phyloP scores from a whole-genome alignment of 2,113 vertebrate genomes.

The Oryzias celebensis region DNA sequence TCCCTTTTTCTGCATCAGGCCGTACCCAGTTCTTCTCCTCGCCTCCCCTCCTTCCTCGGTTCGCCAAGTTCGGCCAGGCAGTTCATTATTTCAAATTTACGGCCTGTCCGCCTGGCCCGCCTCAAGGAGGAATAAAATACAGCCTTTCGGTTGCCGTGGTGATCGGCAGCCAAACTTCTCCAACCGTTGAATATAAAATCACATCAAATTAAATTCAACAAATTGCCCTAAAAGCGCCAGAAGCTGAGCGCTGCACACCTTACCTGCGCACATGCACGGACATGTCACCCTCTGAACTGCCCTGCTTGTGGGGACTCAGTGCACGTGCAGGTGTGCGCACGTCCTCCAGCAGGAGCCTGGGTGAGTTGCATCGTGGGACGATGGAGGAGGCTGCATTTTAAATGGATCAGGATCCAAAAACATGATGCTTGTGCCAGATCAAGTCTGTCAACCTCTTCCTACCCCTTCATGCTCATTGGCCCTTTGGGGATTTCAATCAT shows the following conservation, averaged over 20 bases:
- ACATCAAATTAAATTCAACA: slow-evolving; percentile 68
- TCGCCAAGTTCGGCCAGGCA: slow-evolving; percentile 54
- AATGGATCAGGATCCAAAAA: slow-evolving; percentile 64
- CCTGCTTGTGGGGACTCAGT: no score
- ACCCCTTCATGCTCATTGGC: slow-evolving; percentile 58
- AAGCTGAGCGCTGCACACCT: slow-evolving; percentile 23
- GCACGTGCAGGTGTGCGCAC: no score
- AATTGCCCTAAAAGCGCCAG: slow-evolving; percentile 46
- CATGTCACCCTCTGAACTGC: not conserved
- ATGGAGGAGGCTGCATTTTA: slow-evolving; percentile 33
- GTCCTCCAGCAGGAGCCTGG: no score
- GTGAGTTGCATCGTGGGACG: no score
- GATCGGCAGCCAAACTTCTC: slow-evolving; percentile 53
- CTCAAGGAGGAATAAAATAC: slow-evolving; percentile 58
- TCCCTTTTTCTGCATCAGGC: slow-evolving; percentile 19
- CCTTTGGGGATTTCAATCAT: slow-evolving; percentile 73
- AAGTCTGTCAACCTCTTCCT: slow-evolving; percentile 53
- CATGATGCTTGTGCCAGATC: slow-evolving; percentile 52
- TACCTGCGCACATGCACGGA: slow-evolving; percentile 22
- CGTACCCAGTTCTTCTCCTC: slow-evolving; percentile 36
- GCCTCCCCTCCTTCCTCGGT: slow-evolving; percentile 43
- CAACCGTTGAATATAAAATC: slow-evolving; percentile 69
- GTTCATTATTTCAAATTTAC: slow-evolving; percentile 80
- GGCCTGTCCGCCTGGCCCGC: slow-evolving; percentile 68
- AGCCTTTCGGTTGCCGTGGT: slow-evolving; percentile 57